phyloP scores from a whole-genome alignment of 1,140 invertebrate genomes.

The Drosophila busckii region DNA sequence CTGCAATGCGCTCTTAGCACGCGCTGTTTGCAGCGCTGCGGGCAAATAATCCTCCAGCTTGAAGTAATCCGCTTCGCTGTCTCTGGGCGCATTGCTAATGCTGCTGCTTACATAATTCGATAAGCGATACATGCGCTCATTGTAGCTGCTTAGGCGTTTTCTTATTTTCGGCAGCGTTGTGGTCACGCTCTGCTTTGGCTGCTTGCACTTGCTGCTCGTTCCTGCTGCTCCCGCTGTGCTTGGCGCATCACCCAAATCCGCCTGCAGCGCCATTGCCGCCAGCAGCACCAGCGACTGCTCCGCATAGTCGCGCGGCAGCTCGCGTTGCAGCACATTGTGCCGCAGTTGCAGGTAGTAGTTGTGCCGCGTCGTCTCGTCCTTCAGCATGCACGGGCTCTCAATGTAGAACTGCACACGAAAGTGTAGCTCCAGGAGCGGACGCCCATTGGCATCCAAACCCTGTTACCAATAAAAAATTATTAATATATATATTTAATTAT shows the following conservation, averaged over 20 bases:
- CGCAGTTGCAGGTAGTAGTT: conserved; percentile 96
- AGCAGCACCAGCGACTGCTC: conserved; percentile 88
- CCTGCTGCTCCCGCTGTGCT: conserved; percentile 21
- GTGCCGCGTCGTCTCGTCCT: conserved; percentile 93
- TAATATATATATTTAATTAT: neutral
- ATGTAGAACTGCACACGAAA: conserved; percentile 97
- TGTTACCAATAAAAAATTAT: conserved; percentile 80
- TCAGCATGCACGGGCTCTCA: conserved; percentile 90
- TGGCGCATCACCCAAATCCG: conserved; percentile 90
- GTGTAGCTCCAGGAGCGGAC: conserved; percentile 92
- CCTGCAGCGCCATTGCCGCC: conserved; percentile 92
- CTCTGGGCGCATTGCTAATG: neutral
- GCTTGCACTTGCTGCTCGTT: conserved; percentile 17
- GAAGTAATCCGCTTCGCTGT: conserved; percentile 83
- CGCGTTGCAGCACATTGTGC: conserved; percentile 89
- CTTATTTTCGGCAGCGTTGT: conserved; percentile 72
- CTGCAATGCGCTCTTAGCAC: conserved; percentile 82
- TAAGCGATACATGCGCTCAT: conserved; percentile 66
- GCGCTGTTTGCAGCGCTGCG: conserved; percentile 81
- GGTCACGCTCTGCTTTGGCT: conserved; percentile 18
- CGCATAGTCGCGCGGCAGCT: conserved; percentile 83
- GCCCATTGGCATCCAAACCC: conserved; percentile 93
- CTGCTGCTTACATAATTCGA: conserved; percentile 57
- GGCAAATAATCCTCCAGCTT: conserved; percentile 88
- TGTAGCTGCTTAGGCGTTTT: conserved; percentile 57